Conservation (phyloP, 1,140 invertebrate genomes). For the Pachypeltis micranthus region DNA sequence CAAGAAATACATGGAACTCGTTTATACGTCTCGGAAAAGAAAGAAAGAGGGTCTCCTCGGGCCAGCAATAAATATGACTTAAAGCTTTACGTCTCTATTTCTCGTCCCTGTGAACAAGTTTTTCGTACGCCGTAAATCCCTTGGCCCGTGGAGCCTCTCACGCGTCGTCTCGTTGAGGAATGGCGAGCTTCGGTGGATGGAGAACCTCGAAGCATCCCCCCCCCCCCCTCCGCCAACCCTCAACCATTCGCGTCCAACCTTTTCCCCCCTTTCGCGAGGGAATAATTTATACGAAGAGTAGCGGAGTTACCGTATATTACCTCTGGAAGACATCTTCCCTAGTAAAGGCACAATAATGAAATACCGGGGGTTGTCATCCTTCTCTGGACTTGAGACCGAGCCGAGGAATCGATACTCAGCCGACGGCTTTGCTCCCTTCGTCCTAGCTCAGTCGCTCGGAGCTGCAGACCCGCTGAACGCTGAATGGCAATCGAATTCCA, state of each 20-base stretch:
- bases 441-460: no score
- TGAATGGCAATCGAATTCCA: no score
- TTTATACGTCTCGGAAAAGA: constrained; percentile 1
- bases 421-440: no score
- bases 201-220: no score
- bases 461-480: no score
- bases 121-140: constrained; percentile 9
- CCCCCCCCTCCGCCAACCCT: not conserved
- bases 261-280: not conserved
- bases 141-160: not conserved
- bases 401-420: no score
- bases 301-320: constrained; percentile 2
- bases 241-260: no score
- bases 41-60: not conserved
- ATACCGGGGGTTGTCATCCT: not conserved
- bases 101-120: constrained; percentile 8
- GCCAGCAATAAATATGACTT: constrained; percentile 6
- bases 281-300: constrained; percentile 6
- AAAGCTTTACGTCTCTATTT: constrained; percentile 6
- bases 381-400: not conserved
- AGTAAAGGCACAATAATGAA: constrained; percentile 5
- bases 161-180: not conserved
- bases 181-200: not conserved
- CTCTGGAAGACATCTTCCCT: not conserved
- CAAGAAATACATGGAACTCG: constrained; percentile 3